These are phyloP conservation scores for Puntigrus tetrazona DNA, from an alignment of 2,113 vertebrate species.

Conservation along the genomic window DNA sequence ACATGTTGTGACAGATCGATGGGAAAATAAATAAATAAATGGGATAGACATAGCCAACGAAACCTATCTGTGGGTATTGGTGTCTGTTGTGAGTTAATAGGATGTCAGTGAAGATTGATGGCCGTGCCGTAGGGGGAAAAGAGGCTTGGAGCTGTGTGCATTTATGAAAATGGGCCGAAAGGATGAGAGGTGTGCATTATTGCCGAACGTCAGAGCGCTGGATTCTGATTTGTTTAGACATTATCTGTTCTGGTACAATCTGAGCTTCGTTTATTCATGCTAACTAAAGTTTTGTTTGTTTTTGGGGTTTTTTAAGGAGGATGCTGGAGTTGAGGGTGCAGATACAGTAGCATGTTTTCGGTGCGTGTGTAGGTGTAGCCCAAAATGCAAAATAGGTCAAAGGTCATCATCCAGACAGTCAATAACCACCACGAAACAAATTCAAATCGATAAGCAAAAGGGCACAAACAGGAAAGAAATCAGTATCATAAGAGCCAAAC, in stretches of 20 bases:
- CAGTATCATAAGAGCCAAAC: neutral
- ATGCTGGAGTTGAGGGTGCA: neutral
- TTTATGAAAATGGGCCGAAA: constrained; percentile 53
- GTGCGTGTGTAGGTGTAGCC: neutral
- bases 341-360: no score
- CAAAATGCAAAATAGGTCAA: neutral
- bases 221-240: constrained; percentile 24
- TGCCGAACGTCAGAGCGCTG: constrained; percentile 38
- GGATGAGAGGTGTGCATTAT: constrained; percentile 38
- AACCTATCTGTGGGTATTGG: constrained; percentile 63
- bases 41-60: constrained; percentile 62
- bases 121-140: constrained; percentile 54
- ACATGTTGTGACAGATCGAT: constrained; percentile 53
- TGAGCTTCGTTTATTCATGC: neutral
- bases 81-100: constrained; percentile 68
- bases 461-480: neutral
- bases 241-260: neutral
- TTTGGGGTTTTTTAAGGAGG: neutral
- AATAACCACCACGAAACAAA: neutral
- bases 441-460: neutral
- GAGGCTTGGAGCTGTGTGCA: constrained; percentile 50
- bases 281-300: neutral
- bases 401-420: neutral
- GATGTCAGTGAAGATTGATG: constrained; percentile 73
- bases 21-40: constrained; percentile 55